These are phyloP conservation scores for Dipodomys ordii DNA, from an alignment of 2,113 vertebrate genomes.

Conservation along the genomic window DNA sequence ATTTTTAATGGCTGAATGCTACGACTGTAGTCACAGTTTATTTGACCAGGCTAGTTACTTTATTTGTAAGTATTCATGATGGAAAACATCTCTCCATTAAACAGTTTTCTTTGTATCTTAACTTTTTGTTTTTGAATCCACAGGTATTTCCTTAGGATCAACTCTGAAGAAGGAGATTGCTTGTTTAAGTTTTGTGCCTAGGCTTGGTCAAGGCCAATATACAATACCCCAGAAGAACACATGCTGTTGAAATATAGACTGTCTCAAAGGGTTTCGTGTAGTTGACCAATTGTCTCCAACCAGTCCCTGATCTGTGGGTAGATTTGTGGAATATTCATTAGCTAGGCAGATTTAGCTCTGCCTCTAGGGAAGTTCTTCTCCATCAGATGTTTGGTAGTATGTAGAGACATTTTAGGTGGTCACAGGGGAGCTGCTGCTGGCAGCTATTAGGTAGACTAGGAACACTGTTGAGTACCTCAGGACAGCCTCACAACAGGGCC, in stretches of 20 bases:
- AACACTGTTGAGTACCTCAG: neutral
- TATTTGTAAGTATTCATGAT: conserved; percentile 34
- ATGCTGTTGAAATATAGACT: neutral
- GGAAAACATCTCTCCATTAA: conserved; percentile 41
- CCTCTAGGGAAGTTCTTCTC: neutral
- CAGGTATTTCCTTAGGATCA: neutral
- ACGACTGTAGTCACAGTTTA: neutral
- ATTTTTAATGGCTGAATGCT: neutral
- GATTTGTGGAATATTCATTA: neutral
- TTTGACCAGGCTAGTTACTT: neutral
- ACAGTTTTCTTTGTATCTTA: conserved; percentile 3
- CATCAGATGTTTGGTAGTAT: neutral
- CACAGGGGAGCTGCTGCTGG: neutral
- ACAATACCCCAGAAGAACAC: neutral
- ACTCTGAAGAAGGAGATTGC: neutral
- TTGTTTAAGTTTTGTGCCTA: neutral
- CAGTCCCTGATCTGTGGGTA: neutral
- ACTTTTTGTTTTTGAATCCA: neutral
- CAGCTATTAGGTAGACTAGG: neutral
- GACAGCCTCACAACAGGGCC: neutral
- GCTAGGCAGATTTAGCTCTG: neutral
- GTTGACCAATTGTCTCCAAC: neutral
- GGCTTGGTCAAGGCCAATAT: neutral
- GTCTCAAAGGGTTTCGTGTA: neutral
- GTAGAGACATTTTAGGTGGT: neutral